Conservation (phyloP, 1,140 invertebrate species). For the Dinothrombium tinctorium region DNA sequence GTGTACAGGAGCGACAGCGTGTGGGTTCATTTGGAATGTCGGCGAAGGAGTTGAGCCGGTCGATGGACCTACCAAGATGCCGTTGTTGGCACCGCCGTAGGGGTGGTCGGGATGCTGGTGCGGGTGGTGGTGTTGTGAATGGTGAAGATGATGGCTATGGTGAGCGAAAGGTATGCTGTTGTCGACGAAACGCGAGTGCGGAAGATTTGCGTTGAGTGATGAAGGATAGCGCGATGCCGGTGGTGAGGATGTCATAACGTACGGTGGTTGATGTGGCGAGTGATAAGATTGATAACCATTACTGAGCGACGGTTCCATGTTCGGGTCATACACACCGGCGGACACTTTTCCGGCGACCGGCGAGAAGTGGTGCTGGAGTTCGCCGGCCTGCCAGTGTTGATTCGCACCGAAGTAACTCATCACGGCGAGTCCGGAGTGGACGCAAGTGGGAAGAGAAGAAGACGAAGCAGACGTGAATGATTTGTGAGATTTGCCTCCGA, state of each 20-base stretch:
- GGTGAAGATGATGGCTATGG: background rate
- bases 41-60: background rate
- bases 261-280: too few relatives aligned
- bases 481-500: slow-evolving; percentile 3
- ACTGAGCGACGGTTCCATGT: background rate
- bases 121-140: background rate
- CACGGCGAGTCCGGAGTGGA: background rate
- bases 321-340: background rate
- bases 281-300: background rate
- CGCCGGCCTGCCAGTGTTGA: background rate
- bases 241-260: background rate
- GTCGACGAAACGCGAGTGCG: background rate
- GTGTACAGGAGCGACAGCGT: background rate
- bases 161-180: too few relatives aligned
- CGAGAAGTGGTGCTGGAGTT: background rate
- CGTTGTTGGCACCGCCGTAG: background rate
- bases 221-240: background rate
- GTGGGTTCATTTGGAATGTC: background rate
- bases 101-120: slow-evolving; percentile 1
- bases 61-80: background rate
- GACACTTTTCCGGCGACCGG: background rate
- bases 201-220: background rate
- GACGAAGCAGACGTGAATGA: background rate
- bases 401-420: background rate
- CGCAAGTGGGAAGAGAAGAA: background rate